Base-by-base conservation (phyloP, 2,888 invertebrate species). In the Dione vanillae region DNA sequence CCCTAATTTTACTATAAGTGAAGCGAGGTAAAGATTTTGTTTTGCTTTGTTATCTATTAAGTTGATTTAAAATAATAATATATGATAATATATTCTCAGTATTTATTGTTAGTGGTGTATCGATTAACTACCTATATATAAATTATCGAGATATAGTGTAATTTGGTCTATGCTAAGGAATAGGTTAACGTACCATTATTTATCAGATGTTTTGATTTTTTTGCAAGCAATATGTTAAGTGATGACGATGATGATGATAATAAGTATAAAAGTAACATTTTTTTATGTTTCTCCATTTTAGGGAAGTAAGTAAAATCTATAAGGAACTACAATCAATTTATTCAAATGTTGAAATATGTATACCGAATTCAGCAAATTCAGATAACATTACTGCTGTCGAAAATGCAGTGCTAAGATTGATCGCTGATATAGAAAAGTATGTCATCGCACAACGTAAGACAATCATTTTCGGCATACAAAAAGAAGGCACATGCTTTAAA, bases 271-370 rank as follows among this genome's bases (percentile, higher is more conserved):
- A 27, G 5, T 27, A 27, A 27, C 27, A n/a, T n/a, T 54, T 5
- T 54, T 27, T n/a, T 54, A 0, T n/a, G 14, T 54, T 58, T 45
- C 52, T 20, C 67, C 41, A 47, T 86, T 87, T 1, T 78, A 95
- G 95, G 72, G 79, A 90, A 74, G 77, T 94, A 14, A 90, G 91
- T 40, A 67, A 74, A 0, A 76, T 95, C 37, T 88, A 94, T 71
- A 92, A 94, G 66, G 81, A 92, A 71, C 88, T 96, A 77, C 92
- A 94, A 75, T 82, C 87, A n/a, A 94, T 93, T 41, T 96, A 96
- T 82, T 93, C 94, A 5, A 85, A 92, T 1, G 92, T 94, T 0
- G 82, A 93, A 84, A 84, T 96, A 27, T 95, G 95, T 76, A 81
- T 95, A 35, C 90, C 93, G 11, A 79, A 71, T 16, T 71, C 77